Evolutionary conservation across 2,888 invertebrate species (phyloP), one percentile per base, ranked within the genome.

Genomic region (Mycogona germanica): DNA sequence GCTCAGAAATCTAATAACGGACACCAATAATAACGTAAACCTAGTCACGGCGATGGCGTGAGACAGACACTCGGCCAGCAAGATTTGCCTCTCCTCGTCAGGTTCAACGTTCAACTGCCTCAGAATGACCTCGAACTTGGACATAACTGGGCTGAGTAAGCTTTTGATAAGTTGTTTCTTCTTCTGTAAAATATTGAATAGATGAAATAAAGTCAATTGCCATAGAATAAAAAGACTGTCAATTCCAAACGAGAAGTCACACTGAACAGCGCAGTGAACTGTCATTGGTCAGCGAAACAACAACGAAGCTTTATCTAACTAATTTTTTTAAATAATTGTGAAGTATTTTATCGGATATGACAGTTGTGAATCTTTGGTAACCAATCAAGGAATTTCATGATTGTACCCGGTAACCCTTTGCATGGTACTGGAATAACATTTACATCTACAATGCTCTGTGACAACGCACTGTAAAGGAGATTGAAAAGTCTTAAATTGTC

Each of bases 11-110:
- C 6, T 44, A 14, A 44, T 6, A 23, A 25, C 4, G 3, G 2
- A 30, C 26, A 29, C 28, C 5, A 30, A 4, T 17, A 47, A 45
- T 26, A 25, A 17, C 19, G 26, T 48, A n/a, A n/a, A 72, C 73
- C 72, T 72, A 14, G 74, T 73, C 52, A 74, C 69, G 17, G 72
- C 69, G 64, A 76, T 75, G 37, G 74, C 73, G 63, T 74, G 73
- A 51, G 70, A 69, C 55, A 74, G 65, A 56, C 69, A 68, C 53
- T 68, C 65, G 40, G 70, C 69, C 55, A 71, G 67, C 4, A 64
- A 63, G 35, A 66, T 57, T 57, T 69, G 67, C 46, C 60, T 61
- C 19, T 64, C 60, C 55, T 67, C 66, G 60, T 69, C 67, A 21
- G 64, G 62, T 55, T 68, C 67, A 6, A 62, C 60, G 26, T 62